Conservation (phyloP, 2,113 vertebrate species). For the Tetrax tetrax region DNA sequence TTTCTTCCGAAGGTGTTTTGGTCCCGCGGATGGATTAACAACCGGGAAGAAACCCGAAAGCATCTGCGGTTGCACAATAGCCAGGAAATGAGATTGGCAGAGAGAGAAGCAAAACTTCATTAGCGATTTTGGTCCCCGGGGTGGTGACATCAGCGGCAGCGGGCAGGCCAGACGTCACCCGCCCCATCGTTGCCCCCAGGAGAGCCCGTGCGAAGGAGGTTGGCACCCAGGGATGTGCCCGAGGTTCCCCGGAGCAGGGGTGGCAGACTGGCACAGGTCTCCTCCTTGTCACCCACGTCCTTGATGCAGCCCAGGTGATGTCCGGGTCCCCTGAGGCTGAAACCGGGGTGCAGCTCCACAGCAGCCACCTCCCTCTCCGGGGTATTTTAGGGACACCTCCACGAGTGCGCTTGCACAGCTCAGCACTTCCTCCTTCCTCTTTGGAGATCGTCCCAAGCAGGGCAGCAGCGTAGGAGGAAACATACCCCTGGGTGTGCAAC, state of each 20-base stretch:
- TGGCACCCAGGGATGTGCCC: neutral
- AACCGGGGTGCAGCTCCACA: neutral
- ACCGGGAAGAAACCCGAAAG: neutral
- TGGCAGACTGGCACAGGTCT: fast-evolving
- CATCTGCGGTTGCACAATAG: conserved; percentile 39
- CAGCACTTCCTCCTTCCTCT: conserved; percentile 5
- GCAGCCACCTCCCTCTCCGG: neutral
- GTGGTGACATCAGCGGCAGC: conserved; percentile 29
- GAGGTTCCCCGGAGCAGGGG: fast-evolving
- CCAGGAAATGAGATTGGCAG: conserved; percentile 54
- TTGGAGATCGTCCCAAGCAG: neutral
- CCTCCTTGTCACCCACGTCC: neutral
- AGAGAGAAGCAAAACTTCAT: neutral
- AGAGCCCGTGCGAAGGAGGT: fast-evolving
- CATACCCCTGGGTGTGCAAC: neutral
- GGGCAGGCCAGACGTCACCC: neutral
- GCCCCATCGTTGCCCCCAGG: neutral
- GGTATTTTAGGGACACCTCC: neutral
- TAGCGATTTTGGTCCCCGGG: neutral
- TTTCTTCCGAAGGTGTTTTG: conserved; percentile 7
- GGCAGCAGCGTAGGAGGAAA: neutral
- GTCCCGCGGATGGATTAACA: neutral
- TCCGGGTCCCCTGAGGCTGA: neutral
- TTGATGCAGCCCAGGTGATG: neutral
- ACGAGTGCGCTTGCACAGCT: neutral